Percentiles rank a stretch among this genome's conserved stretches.
Conservation (phyloP, 2,797 vertebrate species). For the Enteromius fasciolatus region DNA sequence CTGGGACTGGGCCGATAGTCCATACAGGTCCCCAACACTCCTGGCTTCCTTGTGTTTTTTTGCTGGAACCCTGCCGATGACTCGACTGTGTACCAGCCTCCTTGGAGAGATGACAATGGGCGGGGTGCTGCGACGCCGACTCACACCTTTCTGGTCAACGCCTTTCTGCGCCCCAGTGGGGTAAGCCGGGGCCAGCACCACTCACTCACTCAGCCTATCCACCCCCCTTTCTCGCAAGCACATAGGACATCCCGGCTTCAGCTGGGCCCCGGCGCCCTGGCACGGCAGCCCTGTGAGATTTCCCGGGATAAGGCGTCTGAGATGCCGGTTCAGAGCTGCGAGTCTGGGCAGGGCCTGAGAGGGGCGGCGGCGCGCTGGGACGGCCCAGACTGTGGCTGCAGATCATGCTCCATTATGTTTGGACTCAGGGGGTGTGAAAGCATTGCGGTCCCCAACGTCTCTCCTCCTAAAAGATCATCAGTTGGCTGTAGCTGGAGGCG, state of each 20-base stretch:
- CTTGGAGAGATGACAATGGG: constrained; percentile 78
- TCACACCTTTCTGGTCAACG: constrained; percentile 87
- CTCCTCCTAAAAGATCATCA: constrained; percentile 71
- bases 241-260: constrained; percentile 75
- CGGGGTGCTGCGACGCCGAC: constrained; percentile 77
- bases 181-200: constrained; percentile 66
- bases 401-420: constrained; percentile 76
- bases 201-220: constrained; percentile 76
- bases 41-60: constrained; percentile 67
- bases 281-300: constrained; percentile 81
- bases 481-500: constrained; percentile 69
- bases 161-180: constrained; percentile 76
- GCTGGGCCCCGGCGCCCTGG: constrained; percentile 78
- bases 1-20: constrained; percentile 74
- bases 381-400: constrained; percentile 71
- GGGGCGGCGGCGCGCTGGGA: constrained; percentile 71
- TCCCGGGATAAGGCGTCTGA: constrained; percentile 81
- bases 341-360: constrained; percentile 78
- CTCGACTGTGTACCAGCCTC: constrained; percentile 65
- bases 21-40: constrained; percentile 71
- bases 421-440: constrained; percentile 67
- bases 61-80: constrained; percentile 58
- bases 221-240: constrained; percentile 55
- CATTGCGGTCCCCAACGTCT: constrained; percentile 69
- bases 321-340: constrained; percentile 79